Evolutionary conservation across 2,113 vertebrate genomes (phyloP).

Genomic region (Zingel zingel): DNA sequence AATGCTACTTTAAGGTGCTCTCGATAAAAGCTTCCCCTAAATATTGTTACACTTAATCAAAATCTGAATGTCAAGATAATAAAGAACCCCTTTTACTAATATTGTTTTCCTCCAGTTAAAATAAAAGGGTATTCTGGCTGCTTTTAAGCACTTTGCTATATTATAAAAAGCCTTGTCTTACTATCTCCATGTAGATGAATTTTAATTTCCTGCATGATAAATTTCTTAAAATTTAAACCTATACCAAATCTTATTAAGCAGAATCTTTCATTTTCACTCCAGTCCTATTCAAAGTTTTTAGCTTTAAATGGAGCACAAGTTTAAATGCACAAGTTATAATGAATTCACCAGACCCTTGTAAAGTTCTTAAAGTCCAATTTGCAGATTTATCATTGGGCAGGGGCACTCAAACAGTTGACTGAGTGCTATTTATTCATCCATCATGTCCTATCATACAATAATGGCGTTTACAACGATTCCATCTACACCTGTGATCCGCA

Average conservation of each 20-base stretch:
- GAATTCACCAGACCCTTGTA: not conserved
- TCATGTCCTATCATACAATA: not conserved
- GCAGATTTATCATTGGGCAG: not conserved
- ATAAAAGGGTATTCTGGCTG: not conserved
- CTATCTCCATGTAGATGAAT: conserved; percentile 31
- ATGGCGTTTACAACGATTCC: not conserved
- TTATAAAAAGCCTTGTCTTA: not conserved
- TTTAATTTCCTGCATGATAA: not conserved
- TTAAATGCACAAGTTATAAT: not conserved
- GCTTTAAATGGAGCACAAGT: not conserved
- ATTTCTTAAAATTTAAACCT: not conserved
- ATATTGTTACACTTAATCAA: conserved; percentile 11
- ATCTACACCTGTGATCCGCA: not conserved
- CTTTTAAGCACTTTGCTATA: not conserved
- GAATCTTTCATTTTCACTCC: not conserved
- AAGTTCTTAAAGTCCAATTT: not conserved
- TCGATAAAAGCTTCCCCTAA: conserved; percentile 6
- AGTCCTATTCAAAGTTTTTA: not conserved
- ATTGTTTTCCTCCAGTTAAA: not conserved
- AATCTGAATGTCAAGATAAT: conserved; percentile 15
- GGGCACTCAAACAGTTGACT: not conserved
- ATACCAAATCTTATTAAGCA: not conserved
- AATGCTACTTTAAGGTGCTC: not conserved
- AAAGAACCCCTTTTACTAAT: not conserved
- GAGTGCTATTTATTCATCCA: not conserved